A percentile compares a stretch with the other conserved stretches of the same genome.
Evolutionary conservation across 2,888 invertebrate species (phyloP).

Genomic region (Drosophila merina): DNA sequence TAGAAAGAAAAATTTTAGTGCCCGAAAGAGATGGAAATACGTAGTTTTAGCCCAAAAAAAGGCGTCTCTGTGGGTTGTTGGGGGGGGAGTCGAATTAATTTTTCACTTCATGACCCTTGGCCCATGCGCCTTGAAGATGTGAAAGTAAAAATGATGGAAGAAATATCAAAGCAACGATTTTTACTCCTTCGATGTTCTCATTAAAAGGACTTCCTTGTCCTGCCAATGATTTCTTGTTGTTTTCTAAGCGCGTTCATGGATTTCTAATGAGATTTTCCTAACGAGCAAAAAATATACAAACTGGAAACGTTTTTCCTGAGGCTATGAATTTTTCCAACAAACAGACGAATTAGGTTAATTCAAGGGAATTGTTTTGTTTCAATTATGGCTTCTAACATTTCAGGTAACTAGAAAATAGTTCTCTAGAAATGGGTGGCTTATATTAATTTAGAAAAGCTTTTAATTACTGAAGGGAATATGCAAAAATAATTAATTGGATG

Average conservation of each 20-base stretch:
- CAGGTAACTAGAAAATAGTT: constrained; percentile 13
- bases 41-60: constrained; percentile 47
- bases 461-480: too few species aligned
- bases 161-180: constrained; percentile 52
- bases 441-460: constrained; percentile 6
- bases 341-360: constrained; percentile 9
- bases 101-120: constrained; percentile 63
- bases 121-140: constrained; percentile 59
- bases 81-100: constrained; percentile 65
- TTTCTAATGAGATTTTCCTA: constrained; percentile 76
- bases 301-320: constrained; percentile 42
- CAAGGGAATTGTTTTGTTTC: constrained; percentile 4
- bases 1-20: constrained; percentile 67
- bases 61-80: constrained; percentile 13
- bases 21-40: constrained; percentile 62
- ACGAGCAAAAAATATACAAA: constrained; percentile 62
- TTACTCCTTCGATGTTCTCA: constrained; percentile 21
- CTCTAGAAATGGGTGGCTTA: background rate
- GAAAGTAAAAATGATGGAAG: constrained; percentile 61
- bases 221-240: constrained; percentile 7
- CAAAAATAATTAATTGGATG: too few species aligned
- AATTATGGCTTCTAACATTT: constrained; percentile 7
- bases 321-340: constrained; percentile 5
- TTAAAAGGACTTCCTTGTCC: constrained; percentile 10
- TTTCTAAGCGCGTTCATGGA: constrained; percentile 66